Conservation (phyloP, 2,888 invertebrate genomes). For the Onthophagus sagittarius region DNA sequence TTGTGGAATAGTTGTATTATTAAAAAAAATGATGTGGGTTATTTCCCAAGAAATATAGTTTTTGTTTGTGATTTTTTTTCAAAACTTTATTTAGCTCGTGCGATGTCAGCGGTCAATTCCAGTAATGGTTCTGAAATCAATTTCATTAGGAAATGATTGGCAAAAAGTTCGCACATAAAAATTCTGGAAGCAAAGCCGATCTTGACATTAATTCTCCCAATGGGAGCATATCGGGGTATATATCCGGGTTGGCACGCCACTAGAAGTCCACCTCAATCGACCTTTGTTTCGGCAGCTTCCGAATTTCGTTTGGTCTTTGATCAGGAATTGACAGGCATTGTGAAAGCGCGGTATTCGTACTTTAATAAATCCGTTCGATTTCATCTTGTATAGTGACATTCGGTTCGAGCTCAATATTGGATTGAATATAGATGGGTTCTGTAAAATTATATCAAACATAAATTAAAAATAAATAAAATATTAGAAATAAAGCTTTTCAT, state of each 20-base stretch:
- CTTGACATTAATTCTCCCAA: not conserved
- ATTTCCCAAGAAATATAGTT: not conserved
- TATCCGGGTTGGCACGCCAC: not conserved
- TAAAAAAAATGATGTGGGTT: no score
- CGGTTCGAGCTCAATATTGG: no score
- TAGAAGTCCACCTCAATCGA: not conserved
- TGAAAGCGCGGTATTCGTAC: not conserved
- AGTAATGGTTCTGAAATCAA: not conserved
- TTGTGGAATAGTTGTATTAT: no score
- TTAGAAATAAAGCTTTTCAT: not conserved
- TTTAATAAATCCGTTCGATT: not conserved
- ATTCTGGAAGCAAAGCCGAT: not conserved
- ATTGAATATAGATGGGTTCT: no score
- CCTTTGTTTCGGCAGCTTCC: not conserved
- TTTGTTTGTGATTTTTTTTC: not conserved
- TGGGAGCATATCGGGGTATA: not conserved
- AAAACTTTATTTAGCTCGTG: not conserved
- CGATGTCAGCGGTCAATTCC: not conserved
- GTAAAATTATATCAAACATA: no score
- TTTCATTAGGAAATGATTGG: not conserved
- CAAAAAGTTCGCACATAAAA: not conserved
- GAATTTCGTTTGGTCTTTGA: not conserved
- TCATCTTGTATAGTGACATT: not conserved
- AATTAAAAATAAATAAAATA: no score
- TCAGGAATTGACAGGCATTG: not conserved